A percentile compares a stretch with the other conserved stretches of the same genome.
Evolutionary conservation across 2,888 invertebrate genomes (phyloP).

Genomic region (Lasioglossum calceatum): DNA sequence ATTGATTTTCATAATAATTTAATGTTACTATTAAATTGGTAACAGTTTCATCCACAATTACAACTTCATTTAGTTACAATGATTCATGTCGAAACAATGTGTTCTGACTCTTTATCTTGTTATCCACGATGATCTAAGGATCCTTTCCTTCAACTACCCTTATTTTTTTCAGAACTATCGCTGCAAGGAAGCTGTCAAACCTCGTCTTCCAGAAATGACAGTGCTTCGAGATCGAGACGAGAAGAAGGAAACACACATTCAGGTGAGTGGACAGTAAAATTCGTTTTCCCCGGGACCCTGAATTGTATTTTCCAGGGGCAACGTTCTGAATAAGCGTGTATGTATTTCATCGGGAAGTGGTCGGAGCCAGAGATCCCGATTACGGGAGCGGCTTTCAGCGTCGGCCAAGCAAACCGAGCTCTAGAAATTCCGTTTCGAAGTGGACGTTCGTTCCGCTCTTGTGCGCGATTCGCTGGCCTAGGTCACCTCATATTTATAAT

Average conservation of each 20-base stretch:
- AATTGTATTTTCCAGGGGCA: not conserved
- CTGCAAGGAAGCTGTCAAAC: not conserved
- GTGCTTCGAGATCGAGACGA: not conserved
- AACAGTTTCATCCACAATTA: not conserved
- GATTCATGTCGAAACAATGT: not conserved
- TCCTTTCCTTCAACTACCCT: not conserved
- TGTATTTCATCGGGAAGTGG: not conserved
- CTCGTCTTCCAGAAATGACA: not conserved
- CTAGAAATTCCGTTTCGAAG: constrained; percentile 23
- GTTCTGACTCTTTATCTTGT: not conserved
- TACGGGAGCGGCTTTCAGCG: not conserved
- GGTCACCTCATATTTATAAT: constrained; percentile 29
- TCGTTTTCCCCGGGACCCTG: not conserved
- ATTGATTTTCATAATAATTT: no score
- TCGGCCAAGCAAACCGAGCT: not conserved
- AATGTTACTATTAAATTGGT: not conserved
- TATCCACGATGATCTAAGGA: not conserved
- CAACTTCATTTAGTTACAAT: not conserved
- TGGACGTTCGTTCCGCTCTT: constrained; percentile 16
- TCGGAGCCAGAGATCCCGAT: not conserved
- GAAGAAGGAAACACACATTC: not conserved
- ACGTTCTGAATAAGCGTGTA: not conserved
- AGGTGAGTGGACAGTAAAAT: not conserved
- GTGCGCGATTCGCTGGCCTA: constrained; percentile 7
- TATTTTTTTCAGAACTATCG: no score